phyloP scores from a whole-genome alignment of 1,140 invertebrate species.

The Bombus waltoni region DNA sequence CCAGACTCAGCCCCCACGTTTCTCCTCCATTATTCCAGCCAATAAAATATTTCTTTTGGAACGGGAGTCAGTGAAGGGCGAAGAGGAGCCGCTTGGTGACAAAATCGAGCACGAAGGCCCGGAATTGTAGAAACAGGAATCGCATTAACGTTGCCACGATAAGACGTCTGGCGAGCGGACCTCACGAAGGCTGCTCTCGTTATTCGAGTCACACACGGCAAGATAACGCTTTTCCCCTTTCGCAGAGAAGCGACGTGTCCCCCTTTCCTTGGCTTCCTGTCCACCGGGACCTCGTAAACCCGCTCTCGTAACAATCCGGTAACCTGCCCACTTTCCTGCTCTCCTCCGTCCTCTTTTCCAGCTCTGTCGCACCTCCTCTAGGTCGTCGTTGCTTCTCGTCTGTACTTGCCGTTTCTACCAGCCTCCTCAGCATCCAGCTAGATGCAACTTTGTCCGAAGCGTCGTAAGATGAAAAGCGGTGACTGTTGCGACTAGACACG shows the following conservation, averaged over 20 bases:
- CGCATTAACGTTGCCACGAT: slow-evolving; percentile 65
- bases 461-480: slow-evolving; percentile 13
- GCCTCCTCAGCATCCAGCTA: background rate
- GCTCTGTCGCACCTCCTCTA: background rate
- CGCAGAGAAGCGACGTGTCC: slow-evolving; percentile 61
- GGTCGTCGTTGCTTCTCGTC: background rate
- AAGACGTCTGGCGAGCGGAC: slow-evolving; percentile 57
- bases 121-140: slow-evolving; percentile 61
- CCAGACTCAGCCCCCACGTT: too few relatives aligned
- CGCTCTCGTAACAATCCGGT: slow-evolving; percentile 70
- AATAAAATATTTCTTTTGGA: slow-evolving; percentile 11
- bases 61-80: background rate
- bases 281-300: slow-evolving; percentile 74
- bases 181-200: slow-evolving; percentile 63
- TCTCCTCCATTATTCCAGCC: background rate
- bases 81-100: background rate
- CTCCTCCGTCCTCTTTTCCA: background rate
- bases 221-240: slow-evolving; percentile 68
- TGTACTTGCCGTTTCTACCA: slow-evolving; percentile 19
- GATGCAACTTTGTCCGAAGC: background rate
- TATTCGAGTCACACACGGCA: slow-evolving; percentile 74
- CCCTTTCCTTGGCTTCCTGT: slow-evolving; percentile 66
- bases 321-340: slow-evolving; percentile 64
- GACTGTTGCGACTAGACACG: slow-evolving; percentile 11
- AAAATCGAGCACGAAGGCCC: slow-evolving; percentile 19